Percentiles rank a stretch among this genome's conserved stretches.
These are phyloP conservation scores for Heliconius himera DNA, from an alignment of 1,140 invertebrate species.

Conservation along the genomic window DNA sequence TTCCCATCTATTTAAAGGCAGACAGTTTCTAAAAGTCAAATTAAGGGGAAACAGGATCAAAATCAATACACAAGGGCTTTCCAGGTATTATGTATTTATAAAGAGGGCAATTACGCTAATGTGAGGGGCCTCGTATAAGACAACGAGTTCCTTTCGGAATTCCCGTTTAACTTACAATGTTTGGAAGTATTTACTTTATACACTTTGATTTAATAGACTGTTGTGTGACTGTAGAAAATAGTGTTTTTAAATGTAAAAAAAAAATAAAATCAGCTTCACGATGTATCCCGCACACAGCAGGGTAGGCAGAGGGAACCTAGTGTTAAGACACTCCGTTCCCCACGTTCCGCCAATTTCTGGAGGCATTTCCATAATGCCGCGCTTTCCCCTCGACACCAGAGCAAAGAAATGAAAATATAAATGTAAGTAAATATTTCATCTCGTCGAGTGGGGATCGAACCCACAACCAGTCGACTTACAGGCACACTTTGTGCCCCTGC, in stretches of 20 bases:
- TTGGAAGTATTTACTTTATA: background rate
- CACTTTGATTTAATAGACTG: background rate
- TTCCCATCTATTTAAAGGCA: conserved; percentile 23
- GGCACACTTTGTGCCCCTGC: too few relatives aligned
- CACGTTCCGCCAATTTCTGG: too few relatives aligned
- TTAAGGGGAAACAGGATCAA: conserved; percentile 25
- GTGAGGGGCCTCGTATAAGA: conserved; percentile 26
- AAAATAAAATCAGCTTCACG: too few relatives aligned
- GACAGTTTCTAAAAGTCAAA: conserved; percentile 35
- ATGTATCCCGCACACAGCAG: too few relatives aligned
- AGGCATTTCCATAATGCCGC: too few relatives aligned
- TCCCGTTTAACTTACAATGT: background rate
- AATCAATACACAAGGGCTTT: conserved; percentile 36
- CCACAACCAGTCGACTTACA: too few relatives aligned
- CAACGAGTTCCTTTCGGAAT: conserved; percentile 22
- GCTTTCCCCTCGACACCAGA: too few relatives aligned
- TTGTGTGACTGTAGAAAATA: background rate
- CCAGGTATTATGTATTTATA: conserved; percentile 36
- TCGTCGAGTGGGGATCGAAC: too few relatives aligned
- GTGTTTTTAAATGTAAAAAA: background rate
- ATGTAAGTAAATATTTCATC: too few relatives aligned
- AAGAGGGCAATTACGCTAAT: conserved; percentile 37
- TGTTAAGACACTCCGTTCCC: too few relatives aligned
- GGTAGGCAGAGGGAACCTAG: too few relatives aligned
- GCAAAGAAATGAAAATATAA: too few relatives aligned